Conservation (phyloP, 2,797 vertebrate species). For the Percopsis omiscomaycus region DNA sequence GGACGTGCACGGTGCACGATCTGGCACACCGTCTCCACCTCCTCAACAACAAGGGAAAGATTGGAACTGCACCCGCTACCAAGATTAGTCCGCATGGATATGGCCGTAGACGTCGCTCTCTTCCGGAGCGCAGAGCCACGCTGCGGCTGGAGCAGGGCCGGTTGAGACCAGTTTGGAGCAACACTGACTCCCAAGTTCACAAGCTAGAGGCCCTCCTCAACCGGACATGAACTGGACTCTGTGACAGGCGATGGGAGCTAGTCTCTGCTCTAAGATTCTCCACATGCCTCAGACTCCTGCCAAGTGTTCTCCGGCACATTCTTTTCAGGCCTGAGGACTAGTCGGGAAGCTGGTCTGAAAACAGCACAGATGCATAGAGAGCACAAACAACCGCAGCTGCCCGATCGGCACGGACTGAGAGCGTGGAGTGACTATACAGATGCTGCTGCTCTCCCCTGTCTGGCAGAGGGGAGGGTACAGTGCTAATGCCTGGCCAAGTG, state of each 20-base stretch:
- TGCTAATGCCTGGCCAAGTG: conserved; percentile 57
- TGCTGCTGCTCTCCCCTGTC: conserved; percentile 49
- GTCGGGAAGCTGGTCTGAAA: conserved; percentile 44
- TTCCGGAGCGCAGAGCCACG: conserved; percentile 61
- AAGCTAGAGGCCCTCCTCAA: conserved; percentile 72
- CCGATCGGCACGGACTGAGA: conserved; percentile 73
- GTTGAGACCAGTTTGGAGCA: conserved; percentile 72
- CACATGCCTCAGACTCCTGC: conserved; percentile 72
- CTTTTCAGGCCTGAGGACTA: conserved; percentile 65
- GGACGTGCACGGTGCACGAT: conserved; percentile 90
- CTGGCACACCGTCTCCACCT: conserved; percentile 87
- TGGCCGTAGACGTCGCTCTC: conserved; percentile 85
- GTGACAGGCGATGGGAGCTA: conserved; percentile 44
- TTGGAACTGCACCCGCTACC: conserved; percentile 75
- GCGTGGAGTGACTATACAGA: conserved; percentile 63
- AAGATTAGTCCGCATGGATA: conserved; percentile 91
- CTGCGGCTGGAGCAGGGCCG: conserved; percentile 59
- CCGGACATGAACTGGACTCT: conserved; percentile 69
- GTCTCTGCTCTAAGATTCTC: conserved; percentile 68
- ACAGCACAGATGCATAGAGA: conserved; percentile 51
- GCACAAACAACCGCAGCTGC: conserved; percentile 64
- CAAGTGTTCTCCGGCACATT: conserved; percentile 68
- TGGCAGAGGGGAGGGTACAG: conserved; percentile 54
- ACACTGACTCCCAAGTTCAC: conserved; percentile 65
- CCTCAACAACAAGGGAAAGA: conserved; percentile 83